Conservation (phyloP, 2,113 vertebrate genomes). For the Pterophyllum scalare region DNA sequence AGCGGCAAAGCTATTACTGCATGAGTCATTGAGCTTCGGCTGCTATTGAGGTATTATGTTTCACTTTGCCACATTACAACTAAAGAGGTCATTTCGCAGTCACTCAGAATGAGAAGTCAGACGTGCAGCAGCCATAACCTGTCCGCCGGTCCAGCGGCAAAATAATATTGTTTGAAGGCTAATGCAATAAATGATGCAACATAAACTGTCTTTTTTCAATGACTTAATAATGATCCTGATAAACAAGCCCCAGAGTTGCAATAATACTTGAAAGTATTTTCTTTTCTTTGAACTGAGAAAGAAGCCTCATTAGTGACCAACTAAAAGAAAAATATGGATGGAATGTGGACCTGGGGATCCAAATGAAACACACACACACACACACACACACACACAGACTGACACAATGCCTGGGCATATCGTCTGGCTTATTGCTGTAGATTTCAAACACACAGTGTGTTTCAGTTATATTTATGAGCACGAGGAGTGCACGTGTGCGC, state of each 20-base stretch:
- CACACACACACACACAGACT: not conserved
- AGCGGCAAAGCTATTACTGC: conserved; percentile 57
- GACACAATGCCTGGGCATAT: conserved; percentile 25
- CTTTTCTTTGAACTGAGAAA: conserved; percentile 55
- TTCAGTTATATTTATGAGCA: not conserved
- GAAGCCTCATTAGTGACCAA: conserved; percentile 60
- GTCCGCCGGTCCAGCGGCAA: not conserved
- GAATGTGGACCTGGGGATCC: conserved; percentile 43
- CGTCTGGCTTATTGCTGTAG: conserved; percentile 13
- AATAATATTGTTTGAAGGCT: conserved; percentile 25
- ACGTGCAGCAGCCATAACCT: conserved; percentile 19
- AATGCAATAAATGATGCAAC: conserved; percentile 52
- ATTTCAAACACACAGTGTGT: conserved; percentile 15
- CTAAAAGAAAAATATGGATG: conserved; percentile 58
- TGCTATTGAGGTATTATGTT: conserved; percentile 55
- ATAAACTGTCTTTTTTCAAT: conserved; percentile 29
- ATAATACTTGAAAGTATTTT: conserved; percentile 59
- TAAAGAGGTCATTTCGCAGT: conserved; percentile 65
- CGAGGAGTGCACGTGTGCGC: not conserved
- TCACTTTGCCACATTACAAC: conserved; percentile 60
- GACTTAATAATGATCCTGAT: conserved; percentile 44
- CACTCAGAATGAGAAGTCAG: conserved; percentile 45
- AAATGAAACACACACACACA: conserved; percentile 23
- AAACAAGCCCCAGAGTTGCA: conserved; percentile 56
- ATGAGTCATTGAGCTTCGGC: conserved; percentile 67